These are phyloP conservation scores for Lycaena phlaeas DNA, from an alignment of 2,888 invertebrate genomes.

Conservation along the genomic window DNA sequence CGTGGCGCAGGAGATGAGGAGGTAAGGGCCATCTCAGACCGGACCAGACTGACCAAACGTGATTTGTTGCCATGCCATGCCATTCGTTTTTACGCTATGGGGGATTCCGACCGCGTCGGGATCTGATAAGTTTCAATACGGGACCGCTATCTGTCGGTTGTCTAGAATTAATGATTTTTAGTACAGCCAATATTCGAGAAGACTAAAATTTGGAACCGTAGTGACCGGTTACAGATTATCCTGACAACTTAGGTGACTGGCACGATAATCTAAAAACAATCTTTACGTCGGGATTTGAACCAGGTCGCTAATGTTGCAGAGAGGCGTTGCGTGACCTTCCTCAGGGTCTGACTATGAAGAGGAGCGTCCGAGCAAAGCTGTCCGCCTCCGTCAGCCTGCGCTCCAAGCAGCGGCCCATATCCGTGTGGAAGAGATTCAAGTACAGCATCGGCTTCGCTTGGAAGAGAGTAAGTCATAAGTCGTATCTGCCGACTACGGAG, in stretches of 20 bases:
- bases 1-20: constrained; percentile 73
- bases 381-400: constrained; percentile 73
- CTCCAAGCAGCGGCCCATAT: constrained; percentile 65
- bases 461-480: constrained; percentile 69
- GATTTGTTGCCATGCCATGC: too few species aligned
- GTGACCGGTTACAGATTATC: too few species aligned
- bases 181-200: too few species aligned
- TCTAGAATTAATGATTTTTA: too few species aligned
- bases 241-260: too few species aligned
- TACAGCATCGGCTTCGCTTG: constrained; percentile 72
- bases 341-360: constrained; percentile 78
- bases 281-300: neutral
- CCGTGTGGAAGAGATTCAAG: constrained; percentile 70
- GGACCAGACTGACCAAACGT: too few species aligned
- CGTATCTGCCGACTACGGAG: too few species aligned
- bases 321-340: constrained; percentile 79
- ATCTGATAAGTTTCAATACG: too few species aligned
- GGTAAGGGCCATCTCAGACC: constrained; percentile 39
- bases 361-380: constrained; percentile 76
- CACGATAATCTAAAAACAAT: neutral
- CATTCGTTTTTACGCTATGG: too few species aligned
- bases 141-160: too few species aligned
- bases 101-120: too few species aligned
- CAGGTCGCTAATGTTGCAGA: constrained; percentile 39
- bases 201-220: too few species aligned